Evolutionary conservation across 2,113 vertebrate genomes (phyloP).

Genomic region (Pica pica): DNA sequence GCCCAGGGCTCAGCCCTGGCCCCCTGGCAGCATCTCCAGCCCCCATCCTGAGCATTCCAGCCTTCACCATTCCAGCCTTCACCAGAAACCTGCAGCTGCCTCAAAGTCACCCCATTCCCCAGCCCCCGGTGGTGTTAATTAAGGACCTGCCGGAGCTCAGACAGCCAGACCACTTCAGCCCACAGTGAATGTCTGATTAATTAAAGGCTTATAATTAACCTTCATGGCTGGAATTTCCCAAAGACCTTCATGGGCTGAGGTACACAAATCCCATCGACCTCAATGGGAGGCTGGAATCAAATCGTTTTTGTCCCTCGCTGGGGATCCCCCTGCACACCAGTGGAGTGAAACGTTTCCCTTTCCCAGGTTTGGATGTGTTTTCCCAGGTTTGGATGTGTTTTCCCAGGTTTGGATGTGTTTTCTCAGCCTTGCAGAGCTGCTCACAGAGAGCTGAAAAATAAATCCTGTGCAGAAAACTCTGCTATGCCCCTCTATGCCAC

Average conservation of each 20-base stretch:
- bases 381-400: neutral
- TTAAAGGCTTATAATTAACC: conserved; percentile 57
- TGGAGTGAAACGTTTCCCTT: neutral
- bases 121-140: neutral
- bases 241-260: conserved; percentile 49
- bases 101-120: neutral
- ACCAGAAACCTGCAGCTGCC: neutral
- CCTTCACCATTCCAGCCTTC: neutral
- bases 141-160: neutral
- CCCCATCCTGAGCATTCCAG: rapidly evolving
- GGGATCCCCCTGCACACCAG: neutral
- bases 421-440: neutral
- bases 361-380: neutral
- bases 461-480: neutral
- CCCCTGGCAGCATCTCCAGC: neutral
- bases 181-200: conserved; percentile 40
- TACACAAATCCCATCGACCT: neutral
- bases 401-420: neutral
- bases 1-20: neutral
- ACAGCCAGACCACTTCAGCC: conserved; percentile 34
- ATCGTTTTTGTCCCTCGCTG: neutral
- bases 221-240: conserved; percentile 57
- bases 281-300: neutral
- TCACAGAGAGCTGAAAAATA: neutral
- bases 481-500: neutral